Evolutionary conservation across 1,140 invertebrate species (phyloP).

Genomic region (Potamilus streckersoni): DNA sequence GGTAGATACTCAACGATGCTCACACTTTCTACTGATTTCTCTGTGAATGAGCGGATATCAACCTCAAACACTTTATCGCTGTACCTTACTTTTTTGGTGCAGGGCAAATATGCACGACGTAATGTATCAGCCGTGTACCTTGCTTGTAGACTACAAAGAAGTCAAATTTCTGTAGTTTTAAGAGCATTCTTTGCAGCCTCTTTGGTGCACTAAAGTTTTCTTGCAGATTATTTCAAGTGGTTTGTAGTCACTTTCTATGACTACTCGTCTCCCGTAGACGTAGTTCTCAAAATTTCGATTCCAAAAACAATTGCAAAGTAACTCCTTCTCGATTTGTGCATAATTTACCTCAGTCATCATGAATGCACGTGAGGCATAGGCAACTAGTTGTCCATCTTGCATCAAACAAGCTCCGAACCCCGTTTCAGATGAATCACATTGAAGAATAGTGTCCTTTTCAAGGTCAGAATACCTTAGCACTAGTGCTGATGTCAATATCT

Average conservation of each 20-base stretch:
- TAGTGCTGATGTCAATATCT: too few species aligned
- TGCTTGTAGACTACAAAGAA: too few species aligned
- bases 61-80: too few species aligned
- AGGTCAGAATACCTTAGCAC: too few species aligned
- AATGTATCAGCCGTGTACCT: too few species aligned
- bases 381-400: conserved; percentile 55
- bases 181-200: too few species aligned
- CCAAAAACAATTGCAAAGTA: conserved; percentile 30
- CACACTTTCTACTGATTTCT: too few species aligned
- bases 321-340: conserved; percentile 39
- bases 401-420: conserved; percentile 12
- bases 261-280: background rate
- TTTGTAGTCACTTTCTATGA: conserved; percentile 14
- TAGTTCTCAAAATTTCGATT: background rate
- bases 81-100: too few species aligned
- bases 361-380: conserved; percentile 60
- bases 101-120: too few species aligned
- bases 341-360: conserved; percentile 49
- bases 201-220: conserved; percentile 7
- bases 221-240: conserved; percentile 4
- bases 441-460: background rate
- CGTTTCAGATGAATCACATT: background rate
- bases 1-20: too few species aligned
- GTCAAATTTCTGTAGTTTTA: too few species aligned
- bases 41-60: too few species aligned